Evolutionary conservation across 2,888 invertebrate species (phyloP).

Genomic region (Cheilosia urbana): DNA sequence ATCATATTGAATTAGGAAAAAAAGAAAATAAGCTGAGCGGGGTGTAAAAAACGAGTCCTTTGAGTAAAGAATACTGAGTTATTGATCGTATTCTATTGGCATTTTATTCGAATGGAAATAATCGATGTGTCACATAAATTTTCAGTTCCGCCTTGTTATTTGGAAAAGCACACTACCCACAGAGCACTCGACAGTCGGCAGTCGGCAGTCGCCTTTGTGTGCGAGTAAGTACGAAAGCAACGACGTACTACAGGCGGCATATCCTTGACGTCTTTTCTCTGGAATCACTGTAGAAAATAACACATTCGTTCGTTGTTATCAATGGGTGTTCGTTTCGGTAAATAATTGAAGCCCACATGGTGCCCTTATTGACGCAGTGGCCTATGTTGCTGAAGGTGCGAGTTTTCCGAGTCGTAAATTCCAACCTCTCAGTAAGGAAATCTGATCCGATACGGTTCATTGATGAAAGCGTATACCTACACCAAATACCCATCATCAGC

Average conservation of each 20-base stretch:
- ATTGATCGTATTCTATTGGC: slow-evolving; percentile 56
- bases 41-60: slow-evolving; percentile 12
- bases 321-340: neutral
- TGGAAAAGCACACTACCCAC: neutral
- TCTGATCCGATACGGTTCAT: too few species aligned
- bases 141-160: slow-evolving; percentile 47
- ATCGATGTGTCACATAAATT: slow-evolving; percentile 68
- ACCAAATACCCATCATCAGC: neutral
- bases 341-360: slow-evolving; percentile 8
- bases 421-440: neutral
- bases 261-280: neutral
- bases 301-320: neutral
- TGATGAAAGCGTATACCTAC: neutral
- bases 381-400: neutral
- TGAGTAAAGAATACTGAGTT: slow-evolving; percentile 51
- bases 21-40: slow-evolving; percentile 12
- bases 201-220: neutral
- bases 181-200: neutral
- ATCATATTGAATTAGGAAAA: slow-evolving; percentile 44
- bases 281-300: slow-evolving; percentile 6
- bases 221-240: slow-evolving; percentile 3
- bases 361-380: neutral
- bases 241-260: neutral
- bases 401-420: neutral
- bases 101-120: slow-evolving; percentile 62